A percentile compares a stretch with the other conserved stretches of the same genome.
Evolutionary conservation across 2,113 vertebrate genomes (phyloP).

Genomic region (Alectura lathami): DNA sequence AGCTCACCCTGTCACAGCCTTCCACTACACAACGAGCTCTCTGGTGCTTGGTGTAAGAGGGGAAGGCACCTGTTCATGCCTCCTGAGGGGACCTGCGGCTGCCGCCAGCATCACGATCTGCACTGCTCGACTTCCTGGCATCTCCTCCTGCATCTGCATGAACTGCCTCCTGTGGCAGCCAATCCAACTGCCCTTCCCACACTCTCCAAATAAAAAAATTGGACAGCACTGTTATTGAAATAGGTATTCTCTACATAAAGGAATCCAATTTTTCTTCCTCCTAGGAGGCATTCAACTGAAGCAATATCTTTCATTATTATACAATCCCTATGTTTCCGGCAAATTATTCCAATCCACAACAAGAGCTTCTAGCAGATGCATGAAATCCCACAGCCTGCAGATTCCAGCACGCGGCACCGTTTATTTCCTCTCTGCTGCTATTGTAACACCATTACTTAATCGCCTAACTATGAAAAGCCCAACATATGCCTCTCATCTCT

Average conservation of each 20-base stretch:
- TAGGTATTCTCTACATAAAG: neutral
- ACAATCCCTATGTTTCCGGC: neutral
- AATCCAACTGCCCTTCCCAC: neutral
- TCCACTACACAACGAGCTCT: neutral
- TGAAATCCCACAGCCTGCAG: neutral
- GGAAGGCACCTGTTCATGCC: neutral
- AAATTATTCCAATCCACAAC: neutral
- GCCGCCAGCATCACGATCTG: neutral
- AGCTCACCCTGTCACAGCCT: neutral
- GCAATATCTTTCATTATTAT: neutral
- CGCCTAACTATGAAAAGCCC: neutral
- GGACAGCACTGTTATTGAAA: neutral
- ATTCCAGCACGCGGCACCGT: rapidly evolving
- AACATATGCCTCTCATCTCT: neutral
- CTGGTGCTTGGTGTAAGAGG: neutral
- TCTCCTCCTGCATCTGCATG: neutral
- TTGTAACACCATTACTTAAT: neutral
- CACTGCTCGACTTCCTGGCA: neutral
- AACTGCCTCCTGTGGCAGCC: neutral
- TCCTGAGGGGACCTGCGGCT: neutral
- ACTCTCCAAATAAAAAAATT: rapidly evolving
- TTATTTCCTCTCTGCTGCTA: neutral
- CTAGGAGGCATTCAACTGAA: neutral
- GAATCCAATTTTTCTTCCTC: neutral
- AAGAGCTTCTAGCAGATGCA: neutral